Evolutionary conservation across 1,140 invertebrate species (phyloP).

Genomic region (Xylocopa sonorina): DNA sequence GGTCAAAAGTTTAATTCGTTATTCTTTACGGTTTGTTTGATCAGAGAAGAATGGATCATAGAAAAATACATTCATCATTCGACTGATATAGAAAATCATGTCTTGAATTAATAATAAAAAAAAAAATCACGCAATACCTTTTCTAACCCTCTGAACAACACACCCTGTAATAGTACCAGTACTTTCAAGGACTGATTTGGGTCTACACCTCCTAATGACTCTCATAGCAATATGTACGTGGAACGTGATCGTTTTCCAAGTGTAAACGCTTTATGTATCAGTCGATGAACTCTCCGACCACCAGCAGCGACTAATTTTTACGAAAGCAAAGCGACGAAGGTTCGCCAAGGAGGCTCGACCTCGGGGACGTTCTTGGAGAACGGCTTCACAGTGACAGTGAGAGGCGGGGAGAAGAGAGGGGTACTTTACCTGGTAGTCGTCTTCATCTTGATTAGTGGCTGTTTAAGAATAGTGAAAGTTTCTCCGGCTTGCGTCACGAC

Average conservation of each 20-base stretch:
- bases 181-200: too few relatives aligned
- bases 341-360: background rate
- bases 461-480: slow-evolving; percentile 51
- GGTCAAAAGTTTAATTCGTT: too few relatives aligned
- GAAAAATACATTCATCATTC: too few relatives aligned
- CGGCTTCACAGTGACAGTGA: too few relatives aligned
- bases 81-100: too few relatives aligned
- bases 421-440: slow-evolving; percentile 13
- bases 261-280: background rate
- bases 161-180: too few relatives aligned
- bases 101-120: too few relatives aligned
- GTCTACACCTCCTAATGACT: too few relatives aligned
- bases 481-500: slow-evolving; percentile 36
- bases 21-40: too few relatives aligned
- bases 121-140: too few relatives aligned
- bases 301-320: background rate
- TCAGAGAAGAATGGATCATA: too few relatives aligned
- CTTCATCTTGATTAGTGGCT: slow-evolving; percentile 48
- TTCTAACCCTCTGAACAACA: too few relatives aligned
- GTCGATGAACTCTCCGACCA: background rate
- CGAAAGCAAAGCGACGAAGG: slow-evolving; percentile 7
- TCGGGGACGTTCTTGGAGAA: slow-evolving; percentile 15
- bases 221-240: background rate
- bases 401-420: background rate
- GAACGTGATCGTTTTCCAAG: background rate